Evolutionary conservation across 1,140 invertebrate genomes (phyloP), one percentile per base, ranked within the genome.

Genomic region (Diabrotica virgifera): DNA sequence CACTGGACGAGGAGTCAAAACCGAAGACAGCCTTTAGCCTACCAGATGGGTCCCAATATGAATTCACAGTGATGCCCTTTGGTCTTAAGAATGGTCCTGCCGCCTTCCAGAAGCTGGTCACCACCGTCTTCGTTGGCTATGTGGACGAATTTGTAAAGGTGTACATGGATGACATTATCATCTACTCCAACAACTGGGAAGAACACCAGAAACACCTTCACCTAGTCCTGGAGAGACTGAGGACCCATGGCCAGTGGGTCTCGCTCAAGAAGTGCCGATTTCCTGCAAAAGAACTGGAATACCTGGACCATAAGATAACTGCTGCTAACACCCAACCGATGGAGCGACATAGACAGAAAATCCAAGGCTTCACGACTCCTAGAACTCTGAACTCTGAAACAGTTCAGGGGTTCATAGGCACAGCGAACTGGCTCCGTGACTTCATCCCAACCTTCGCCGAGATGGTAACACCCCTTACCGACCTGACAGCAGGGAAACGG

Each of bases 81-180:
- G 77, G 77, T 0, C 37, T 77, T 2, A 65, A 58, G n/a, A 77
- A 73, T 50, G 76, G 74, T 0, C 76, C 77, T 0, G 52, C 10
- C 40, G 5, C 4, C 1, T 24, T 24, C 24, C 24, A 24, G 4
- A 1, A 24, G 24, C 24, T 24, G 4, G 24, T 24, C 1, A 24
- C 24, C 1, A 24, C 24, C 24, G 24, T 24, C 24, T 24, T 24
- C 24, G 24, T 4, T 24, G 60, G 53, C 38, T 56, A 75, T 62
- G 9, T 71, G 52, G n/a, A 76, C 66, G 64, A 52, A 68, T 57
- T 70, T 40, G 67, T 69, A 5, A 50, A 72, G 9, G 60, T 74
- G 8, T 81, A 62, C 59, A 40, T 72, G 37, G 73, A 75, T 62
- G 64, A 71, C 51, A 59, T 70, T 8, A 67, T 69, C 37, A 65